Base-by-base conservation (phyloP, 2,797 vertebrate species). In the Heterohyrax brucei region DNA sequence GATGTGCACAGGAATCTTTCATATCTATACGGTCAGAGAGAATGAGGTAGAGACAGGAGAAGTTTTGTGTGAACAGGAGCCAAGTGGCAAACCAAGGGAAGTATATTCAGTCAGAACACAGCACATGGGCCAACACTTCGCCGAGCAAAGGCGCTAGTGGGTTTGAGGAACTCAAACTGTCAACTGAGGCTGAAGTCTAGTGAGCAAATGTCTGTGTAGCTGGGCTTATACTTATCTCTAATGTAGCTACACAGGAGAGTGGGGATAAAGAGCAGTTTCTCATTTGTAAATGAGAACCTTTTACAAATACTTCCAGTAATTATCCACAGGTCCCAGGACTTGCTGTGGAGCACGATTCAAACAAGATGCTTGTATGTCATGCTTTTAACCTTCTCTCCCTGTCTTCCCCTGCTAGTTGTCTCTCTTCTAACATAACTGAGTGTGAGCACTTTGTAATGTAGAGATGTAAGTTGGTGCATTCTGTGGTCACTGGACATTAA, bases 221-320 rank as follows among this genome's bases (percentile, higher is more conserved):
- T 19, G 21, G 39, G 56, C 33, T 50, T 39, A 33, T 14, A 6
- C 18, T 26, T 64, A 70, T 46, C 24, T 61, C 50, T 86, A 22
- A 76, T 61, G 79, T 70, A 76, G 79, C 39, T 72, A 78, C 8
- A 18, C 8, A 18, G 1, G 9, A 53, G 76, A 50, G 76, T 39
- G 26, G 72, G 10, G 68, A 76, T 22, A 77, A 28, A 19, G 61
- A 96, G 66, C 30, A 86, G 39, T 59, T 96, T 46, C 72, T 94
- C 62, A 44, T 95, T 83, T 89, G 76, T 77, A 92, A 94, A 79
- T 85, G 39, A 93, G 53, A 89, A 78, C 48, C 56, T 95, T 93
- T 83, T 59, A 13, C n/a, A 79, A 28, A 19, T 93, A 91, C 96
- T 96, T 97, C 75, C 81, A 90, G 46, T 91, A 94, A 93, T 95